Base-by-base conservation (phyloP, 2,888 invertebrate species). In the Protodeltote pygarga region DNA sequence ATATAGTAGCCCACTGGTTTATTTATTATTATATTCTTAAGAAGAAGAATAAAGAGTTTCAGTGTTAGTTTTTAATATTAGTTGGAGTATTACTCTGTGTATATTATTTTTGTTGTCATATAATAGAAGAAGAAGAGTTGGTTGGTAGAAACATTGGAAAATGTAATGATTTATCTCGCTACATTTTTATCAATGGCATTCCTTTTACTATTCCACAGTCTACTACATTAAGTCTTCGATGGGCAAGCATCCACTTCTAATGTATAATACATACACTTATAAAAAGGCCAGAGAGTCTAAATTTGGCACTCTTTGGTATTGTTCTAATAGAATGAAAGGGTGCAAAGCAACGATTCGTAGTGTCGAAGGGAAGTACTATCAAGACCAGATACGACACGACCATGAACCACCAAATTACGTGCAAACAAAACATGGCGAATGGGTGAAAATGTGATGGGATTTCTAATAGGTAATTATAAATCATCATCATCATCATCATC, bases 161-260 rank as follows among this genome's bases (percentile, higher is more conserved):
- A n/a, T n/a, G n/a, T n/a, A n/a, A n/a, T n/a, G n/a, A n/a, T n/a
- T n/a, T n/a, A n/a, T n/a, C n/a, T n/a, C n/a, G n/a, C n/a, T n/a
- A n/a, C n/a, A n/a, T n/a, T n/a, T n/a, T n/a, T n/a, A n/a, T n/a
- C n/a, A n/a, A n/a, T n/a, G n/a, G n/a, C n/a, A n/a, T 27, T 33
- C 5, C 11, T n/a, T 25, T 15, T 23, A n/a, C n/a, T n/a, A n/a
- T 21, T 27, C 14, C 13, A 5, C 40, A 51, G 51, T 24, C 2
- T 8, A 9, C n/a, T 57, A 41, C 14, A 29, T 73, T 3, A 2
- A 14, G 11, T 44, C 40, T 6, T 10, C 27, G 6, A 20, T 14
- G 5, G 55, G 49, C 24, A 64, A 65, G 25, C 31, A 75, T 16
- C 68, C 62, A 0, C 38, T 65, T 8, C 40, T 69, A 3, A 51